Evolutionary conservation across 2,888 invertebrate genomes (phyloP), one percentile per base, ranked within the genome.

Genomic region (Idaea biselata): DNA sequence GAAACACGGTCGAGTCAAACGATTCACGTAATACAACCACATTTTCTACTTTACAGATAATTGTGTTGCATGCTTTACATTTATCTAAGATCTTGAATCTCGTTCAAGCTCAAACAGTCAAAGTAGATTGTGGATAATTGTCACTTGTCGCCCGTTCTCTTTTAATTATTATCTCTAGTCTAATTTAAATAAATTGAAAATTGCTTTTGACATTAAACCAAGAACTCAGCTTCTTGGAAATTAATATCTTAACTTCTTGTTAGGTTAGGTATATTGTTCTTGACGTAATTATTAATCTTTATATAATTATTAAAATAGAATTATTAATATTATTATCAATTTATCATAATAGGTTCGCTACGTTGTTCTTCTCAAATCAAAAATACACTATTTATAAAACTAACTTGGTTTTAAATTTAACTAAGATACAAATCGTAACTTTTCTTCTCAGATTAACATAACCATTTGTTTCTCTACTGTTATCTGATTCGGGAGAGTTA

Each of bases 21-120:
- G 70, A 76, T 79, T 82, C 81, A 81, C 82, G 83, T 80, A 80
- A 81, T 71, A 64, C 64, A 62, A 72, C 67, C 77, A 73, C 80
- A 80, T 82, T 83, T 86, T 81, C 79, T 81, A 82, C 77, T 77
- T 78, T 79, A 80, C 82, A 78, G 78, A 80, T 83, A 82, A 83
- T 82, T 81, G 78, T 77, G 79, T 73, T 75, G 72, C 71, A 69
- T 73, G 75, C 73, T 77, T 77, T 75, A 73, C 77, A 80, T 78
- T 76, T 73, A 73, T 74, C 73, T 65, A 63, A 72, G 71, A 70
- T 68, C 68, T 64, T 44, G 44, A 44, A 44, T 44, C 7, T 14
- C 44, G 44, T 44, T 44, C 44, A 44, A 44, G 44, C 44, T 44
- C 44, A 44, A 44, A 44, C 11, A 0, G 3, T 44, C 44, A 11